phyloP scores from a whole-genome alignment of 1,140 invertebrate species.

The Atta colombica region DNA sequence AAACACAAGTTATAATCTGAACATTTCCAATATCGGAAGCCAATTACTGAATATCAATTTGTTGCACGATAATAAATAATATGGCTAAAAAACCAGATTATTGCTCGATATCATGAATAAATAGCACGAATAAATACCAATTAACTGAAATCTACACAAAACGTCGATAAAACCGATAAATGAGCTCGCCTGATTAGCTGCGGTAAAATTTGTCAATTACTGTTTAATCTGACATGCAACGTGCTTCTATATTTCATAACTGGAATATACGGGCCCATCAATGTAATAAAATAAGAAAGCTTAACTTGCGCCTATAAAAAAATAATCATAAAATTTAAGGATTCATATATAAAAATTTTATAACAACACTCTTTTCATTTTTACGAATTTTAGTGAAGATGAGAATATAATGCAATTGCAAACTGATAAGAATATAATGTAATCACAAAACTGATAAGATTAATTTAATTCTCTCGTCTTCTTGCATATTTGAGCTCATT shows the following conservation, averaged over 20 bases:
- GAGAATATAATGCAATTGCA: neutral
- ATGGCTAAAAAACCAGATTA: conserved; percentile 60
- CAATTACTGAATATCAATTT: conserved; percentile 66
- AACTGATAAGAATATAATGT: neutral
- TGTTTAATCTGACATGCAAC: conserved; percentile 40
- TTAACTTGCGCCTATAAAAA: neutral
- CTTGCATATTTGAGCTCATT: conserved; percentile 3
- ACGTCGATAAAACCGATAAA: conserved; percentile 68
- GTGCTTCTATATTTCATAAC: neutral
- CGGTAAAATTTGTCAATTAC: conserved; percentile 49
- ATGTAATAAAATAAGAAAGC: neutral
- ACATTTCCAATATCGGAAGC: conserved; percentile 63
- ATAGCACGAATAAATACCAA: conserved; percentile 66
- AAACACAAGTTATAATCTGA: conserved; percentile 38
- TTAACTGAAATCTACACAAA: conserved; percentile 62
- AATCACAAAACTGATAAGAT: no score
- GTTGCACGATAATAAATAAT: conserved; percentile 59
- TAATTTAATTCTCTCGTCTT: neutral
- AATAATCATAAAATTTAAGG: neutral
- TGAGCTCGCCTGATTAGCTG: conserved; percentile 13
- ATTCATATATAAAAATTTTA: neutral
- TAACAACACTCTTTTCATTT: neutral
- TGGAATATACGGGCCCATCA: neutral
- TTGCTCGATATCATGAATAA: conserved; percentile 52
- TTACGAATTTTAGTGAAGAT: neutral